These are phyloP conservation scores for Nasalis larvatus DNA, from an alignment of 2,113 vertebrate species.

Conservation along the genomic window DNA sequence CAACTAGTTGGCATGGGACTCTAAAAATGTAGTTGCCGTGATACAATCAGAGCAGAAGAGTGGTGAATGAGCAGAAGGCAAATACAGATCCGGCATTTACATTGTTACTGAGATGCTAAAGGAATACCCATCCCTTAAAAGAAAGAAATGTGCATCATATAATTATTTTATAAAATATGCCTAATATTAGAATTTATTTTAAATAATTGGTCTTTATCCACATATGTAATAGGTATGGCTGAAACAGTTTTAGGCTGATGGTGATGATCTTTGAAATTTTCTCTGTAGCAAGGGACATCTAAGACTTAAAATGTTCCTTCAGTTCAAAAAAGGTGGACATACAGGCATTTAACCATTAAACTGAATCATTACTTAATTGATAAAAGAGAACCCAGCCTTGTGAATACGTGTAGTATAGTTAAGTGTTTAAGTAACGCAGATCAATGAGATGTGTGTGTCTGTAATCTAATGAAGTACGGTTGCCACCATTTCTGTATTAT, in stretches of 20 bases:
- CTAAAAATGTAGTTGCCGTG: not conserved
- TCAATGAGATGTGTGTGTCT: not conserved
- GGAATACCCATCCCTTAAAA: not conserved
- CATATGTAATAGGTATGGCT: not conserved
- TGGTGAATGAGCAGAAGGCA: not conserved
- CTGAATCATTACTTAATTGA: not conserved
- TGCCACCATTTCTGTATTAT: not conserved
- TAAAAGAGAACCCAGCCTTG: not conserved
- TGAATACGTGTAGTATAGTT: not conserved
- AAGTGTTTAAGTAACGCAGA: not conserved
- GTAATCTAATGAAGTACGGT: not conserved
- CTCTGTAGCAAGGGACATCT: not conserved
- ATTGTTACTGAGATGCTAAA: not conserved
- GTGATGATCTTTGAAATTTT: not conserved
- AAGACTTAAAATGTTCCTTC: not conserved
- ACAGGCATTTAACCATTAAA: not conserved
- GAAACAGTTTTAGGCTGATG: not conserved
- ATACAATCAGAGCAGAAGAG: not conserved
- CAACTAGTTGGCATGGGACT: not conserved
- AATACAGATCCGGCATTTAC: not conserved
- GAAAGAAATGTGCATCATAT: not conserved
- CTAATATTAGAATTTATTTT: not conserved
- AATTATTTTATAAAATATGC: not conserved
- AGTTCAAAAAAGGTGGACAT: not conserved
- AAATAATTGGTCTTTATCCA: not conserved